Base-by-base conservation (phyloP, 2,113 vertebrate species). In the Aldabrachelys gigantea region DNA sequence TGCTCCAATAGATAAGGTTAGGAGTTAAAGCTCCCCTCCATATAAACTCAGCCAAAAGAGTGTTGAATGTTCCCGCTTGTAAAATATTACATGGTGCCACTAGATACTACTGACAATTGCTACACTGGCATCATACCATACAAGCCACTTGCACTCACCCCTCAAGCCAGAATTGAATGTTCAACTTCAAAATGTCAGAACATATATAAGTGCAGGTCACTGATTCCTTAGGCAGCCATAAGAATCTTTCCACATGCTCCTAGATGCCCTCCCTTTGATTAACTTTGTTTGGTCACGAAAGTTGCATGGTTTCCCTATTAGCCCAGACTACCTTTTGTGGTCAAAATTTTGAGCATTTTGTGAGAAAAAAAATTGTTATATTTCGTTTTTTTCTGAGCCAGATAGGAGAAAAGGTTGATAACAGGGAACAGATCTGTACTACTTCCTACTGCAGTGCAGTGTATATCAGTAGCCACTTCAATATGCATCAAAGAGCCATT, bases 241-340 rank as follows among this genome's bases (percentile, higher is more conserved):
- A 72, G 65, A 72, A 22, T 41, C 44, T 12, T 75, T 1, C 38
- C 19, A 75, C 19, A 41, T 75, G 21, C 13, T 75, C 21, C 72
- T 24, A 25, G 69, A 75, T 41, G 19, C n/a, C 38, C 38, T 41
- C 38, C 19, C 81, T 82, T 16, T 8, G 31, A 1, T 84, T 84
- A 6, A 69, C 10, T 76, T 38, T 1, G 10, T 1, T 6, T 29
- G 19, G 24, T 6, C 25, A 5, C 25, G 54, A 38, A 0, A 0
- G 17, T 4, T 1, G 2, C 38, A 10, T 57, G 10, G 84, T 6
- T 44, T 62, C 59, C 29, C 49, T 41, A 80, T 13, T 54, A 11
- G 7, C 2, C 79, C 9, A 82, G 14, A 38, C 53, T 82, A 12
- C 13, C 12, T 44, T 10, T 8, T 78, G 14, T 24, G 1, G 14